Evolutionary conservation across 37 sponge, comb jelly and placozoan species (phyloP), one percentile per base, ranked within the genome.

Genomic region (Crambe crambe): DNA sequence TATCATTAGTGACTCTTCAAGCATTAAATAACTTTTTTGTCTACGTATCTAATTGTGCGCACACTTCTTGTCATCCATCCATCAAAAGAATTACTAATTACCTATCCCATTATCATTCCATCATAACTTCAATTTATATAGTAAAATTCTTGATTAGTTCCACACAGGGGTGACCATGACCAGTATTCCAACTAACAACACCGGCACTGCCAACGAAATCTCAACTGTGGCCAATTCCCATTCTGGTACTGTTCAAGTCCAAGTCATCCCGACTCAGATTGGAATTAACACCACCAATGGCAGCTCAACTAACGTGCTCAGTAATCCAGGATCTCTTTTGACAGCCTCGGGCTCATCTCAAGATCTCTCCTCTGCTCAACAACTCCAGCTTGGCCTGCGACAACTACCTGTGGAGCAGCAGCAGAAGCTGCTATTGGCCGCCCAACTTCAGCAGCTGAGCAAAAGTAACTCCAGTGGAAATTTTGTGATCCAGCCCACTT

Each of bases 351-450:
- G 60, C 57, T 58, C 34, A 12, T n/a, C 40, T 12, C 77, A 77
- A 58, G 63, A 39, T 42, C 58, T 36, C 6, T 34, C 32, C 26
- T 67, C 85, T 42, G 74, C 81, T 26, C 66, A 80, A 1, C 41
- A 82, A 8, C 37, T 76, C 39, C 88, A 81, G 38, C 77, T 88
- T 32, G 75, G 68, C 2, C 47, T 88, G n/a, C 56, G 89, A 8
- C 44, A 82, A 6, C n/a, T n/a, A n/a, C 64, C 86, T 36, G 61
- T 82, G 2, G 78, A 82, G 40, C 83, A 88, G 42, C 87, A 81
- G 56, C 83, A 88, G 89, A 71, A 88, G 59, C 30, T 77, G 54
- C 62, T 88, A 25, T 38, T 83, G 25, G 83, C 84, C 17, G 86
- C 87, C 21, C 87, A 87, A 44, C 75, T 72, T 3, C 86, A 79